phyloP scores from a whole-genome alignment of 2,888 invertebrate genomes.

The Cryptus viduatorius region DNA sequence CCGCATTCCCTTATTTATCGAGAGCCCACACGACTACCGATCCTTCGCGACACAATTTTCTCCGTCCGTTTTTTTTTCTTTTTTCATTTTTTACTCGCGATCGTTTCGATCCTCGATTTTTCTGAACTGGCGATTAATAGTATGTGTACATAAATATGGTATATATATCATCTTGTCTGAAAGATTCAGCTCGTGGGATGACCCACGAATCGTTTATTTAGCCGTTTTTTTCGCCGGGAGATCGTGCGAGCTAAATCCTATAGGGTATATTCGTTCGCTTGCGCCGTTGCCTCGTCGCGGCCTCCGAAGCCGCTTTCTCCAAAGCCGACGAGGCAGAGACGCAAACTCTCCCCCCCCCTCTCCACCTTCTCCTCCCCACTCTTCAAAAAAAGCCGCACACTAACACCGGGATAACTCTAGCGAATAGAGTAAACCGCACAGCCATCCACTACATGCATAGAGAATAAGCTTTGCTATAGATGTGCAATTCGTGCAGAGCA shows the following conservation, averaged over 20 bases:
- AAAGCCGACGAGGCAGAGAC: slow-evolving; percentile 75
- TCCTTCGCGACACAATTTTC: slow-evolving; percentile 40
- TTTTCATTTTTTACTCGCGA: background rate
- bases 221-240: slow-evolving; percentile 82
- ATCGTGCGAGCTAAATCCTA: slow-evolving; percentile 25
- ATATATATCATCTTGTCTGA: background rate
- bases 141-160: too few species aligned
- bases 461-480: slow-evolving; percentile 8
- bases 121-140: background rate
- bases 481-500: slow-evolving; percentile 76
- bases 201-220: slow-evolving; percentile 27
- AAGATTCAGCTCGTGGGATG: background rate
- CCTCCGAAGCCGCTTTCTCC: slow-evolving; percentile 30
- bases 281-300: slow-evolving; percentile 83
- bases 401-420: slow-evolving; percentile 85
- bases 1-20: slow-evolving; percentile 87
- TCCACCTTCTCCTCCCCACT: slow-evolving; percentile 82
- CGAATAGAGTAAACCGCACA: slow-evolving; percentile 87
- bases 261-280: slow-evolving; percentile 40
- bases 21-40: slow-evolving; percentile 83
- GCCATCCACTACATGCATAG: slow-evolving; percentile 19
- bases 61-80: background rate
- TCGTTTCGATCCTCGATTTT: background rate
- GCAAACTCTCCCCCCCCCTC: slow-evolving; percentile 83
- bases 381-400: slow-evolving; percentile 46